A percentile compares a stretch with the other conserved stretches of the same genome.
Evolutionary conservation across 2,113 vertebrate species (phyloP).

Genomic region (Nothocercus julius): DNA sequence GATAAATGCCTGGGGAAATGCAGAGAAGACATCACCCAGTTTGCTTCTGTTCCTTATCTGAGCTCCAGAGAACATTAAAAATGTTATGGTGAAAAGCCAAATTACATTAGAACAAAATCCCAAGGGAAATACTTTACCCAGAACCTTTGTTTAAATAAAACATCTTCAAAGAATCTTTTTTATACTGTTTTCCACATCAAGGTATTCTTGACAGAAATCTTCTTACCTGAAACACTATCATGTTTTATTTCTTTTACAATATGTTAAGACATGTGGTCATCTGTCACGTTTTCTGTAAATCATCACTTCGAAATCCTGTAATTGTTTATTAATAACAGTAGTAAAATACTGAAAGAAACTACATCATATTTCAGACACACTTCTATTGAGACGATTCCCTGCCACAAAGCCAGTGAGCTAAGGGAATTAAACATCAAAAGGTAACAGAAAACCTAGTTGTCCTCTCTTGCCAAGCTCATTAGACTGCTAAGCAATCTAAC

Average conservation of each 20-base stretch:
- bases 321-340: not conserved
- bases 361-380: not conserved
- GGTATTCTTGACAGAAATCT: not conserved
- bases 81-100: not conserved
- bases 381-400: not conserved
- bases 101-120: not conserved
- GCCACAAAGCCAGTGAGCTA: not conserved
- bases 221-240: not conserved
- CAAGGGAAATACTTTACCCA: not conserved
- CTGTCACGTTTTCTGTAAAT: not conserved
- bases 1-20: not conserved
- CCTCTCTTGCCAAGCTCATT: not conserved
- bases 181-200: not conserved
- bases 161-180: not conserved
- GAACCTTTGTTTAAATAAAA: not conserved
- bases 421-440: not conserved
- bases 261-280: not conserved
- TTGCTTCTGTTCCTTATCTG: constrained; percentile 30
- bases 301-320: not conserved
- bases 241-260: not conserved
- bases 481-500: not conserved
- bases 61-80: not conserved
- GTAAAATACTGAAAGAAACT: not conserved
- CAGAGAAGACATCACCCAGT: not conserved
- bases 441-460: not conserved